Evolutionary conservation across 2,888 invertebrate species (phyloP).

Genomic region (Pollenia labialis): DNA sequence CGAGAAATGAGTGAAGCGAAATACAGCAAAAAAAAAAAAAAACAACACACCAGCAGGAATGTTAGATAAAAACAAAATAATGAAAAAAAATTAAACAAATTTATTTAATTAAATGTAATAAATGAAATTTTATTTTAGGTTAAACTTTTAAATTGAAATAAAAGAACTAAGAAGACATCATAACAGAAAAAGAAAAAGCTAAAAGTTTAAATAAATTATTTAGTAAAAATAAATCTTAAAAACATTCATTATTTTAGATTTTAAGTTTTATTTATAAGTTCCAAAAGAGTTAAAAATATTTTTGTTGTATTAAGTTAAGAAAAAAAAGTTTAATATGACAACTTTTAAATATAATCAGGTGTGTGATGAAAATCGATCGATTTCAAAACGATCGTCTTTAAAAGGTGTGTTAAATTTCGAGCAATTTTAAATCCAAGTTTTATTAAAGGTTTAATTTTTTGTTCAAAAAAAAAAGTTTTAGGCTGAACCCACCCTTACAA

Average conservation of each 20-base stretch:
- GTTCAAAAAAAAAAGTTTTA: too few relatives aligned
- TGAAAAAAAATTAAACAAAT: slow-evolving; percentile 30
- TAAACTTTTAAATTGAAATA: slow-evolving; percentile 2
- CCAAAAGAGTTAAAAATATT: not conserved
- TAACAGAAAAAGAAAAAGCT: slow-evolving; percentile 13
- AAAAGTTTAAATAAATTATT: slow-evolving; percentile 6
- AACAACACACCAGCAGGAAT: slow-evolving; percentile 40
- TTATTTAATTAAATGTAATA: slow-evolving; percentile 34
- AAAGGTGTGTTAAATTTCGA: too few relatives aligned
- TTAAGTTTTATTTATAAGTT: slow-evolving; percentile 65
- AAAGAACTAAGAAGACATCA: slow-evolving; percentile 62
- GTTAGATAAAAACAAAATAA: slow-evolving; percentile 47
- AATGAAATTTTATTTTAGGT: slow-evolving; percentile 16
- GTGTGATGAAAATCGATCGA: too few relatives aligned
- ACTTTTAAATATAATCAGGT: not conserved
- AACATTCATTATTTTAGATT: slow-evolving; percentile 62
- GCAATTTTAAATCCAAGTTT: too few relatives aligned
- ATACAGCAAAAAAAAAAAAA: not conserved
- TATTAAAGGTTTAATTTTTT: too few relatives aligned
- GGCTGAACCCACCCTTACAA: too few relatives aligned
- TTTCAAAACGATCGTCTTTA: too few relatives aligned
- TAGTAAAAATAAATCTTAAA: slow-evolving; percentile 53
- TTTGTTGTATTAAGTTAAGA: not conserved
- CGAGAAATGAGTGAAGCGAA: slow-evolving; percentile 3
- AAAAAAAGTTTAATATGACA: slow-evolving; percentile 33